These are phyloP conservation scores for Colletes collaris DNA, from an alignment of 2,888 invertebrate species.

Conservation along the genomic window DNA sequence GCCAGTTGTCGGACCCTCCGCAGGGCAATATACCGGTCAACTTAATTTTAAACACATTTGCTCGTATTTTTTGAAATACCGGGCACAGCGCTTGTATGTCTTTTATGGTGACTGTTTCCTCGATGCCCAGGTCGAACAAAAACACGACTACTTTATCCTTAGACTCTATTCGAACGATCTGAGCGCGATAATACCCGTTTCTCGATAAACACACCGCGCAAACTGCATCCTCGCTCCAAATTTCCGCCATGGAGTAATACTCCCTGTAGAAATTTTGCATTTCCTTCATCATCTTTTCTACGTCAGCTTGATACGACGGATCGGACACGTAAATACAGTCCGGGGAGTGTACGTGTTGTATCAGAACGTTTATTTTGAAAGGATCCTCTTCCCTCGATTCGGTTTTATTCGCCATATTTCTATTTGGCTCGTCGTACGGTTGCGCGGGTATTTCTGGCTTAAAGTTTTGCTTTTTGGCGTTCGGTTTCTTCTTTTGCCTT, in stretches of 20 bases:
- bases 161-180: conserved; percentile 82
- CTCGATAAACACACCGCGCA: conserved; percentile 84
- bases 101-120: conserved; percentile 83
- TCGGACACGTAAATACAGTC: conserved; percentile 86
- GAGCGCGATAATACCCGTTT: conserved; percentile 87
- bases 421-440: neutral
- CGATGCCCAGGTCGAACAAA: conserved; percentile 87
- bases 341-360: conserved; percentile 85
- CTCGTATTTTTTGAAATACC: conserved; percentile 84
- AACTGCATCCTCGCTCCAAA: conserved; percentile 84
- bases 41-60: conserved; percentile 87
- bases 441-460: neutral
- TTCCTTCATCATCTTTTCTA: conserved; percentile 83
- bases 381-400: conserved; percentile 74
- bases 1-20: conserved; percentile 86
- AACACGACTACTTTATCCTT: conserved; percentile 84
- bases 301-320: conserved; percentile 83
- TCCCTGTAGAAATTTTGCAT: conserved; percentile 85
- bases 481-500: neutral
- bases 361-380: conserved; percentile 83
- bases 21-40: conserved; percentile 89
- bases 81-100: conserved; percentile 84
- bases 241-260: conserved; percentile 59
- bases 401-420: neutral
- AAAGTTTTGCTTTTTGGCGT: neutral